These are phyloP conservation scores for Clistopyga incitator DNA, from an alignment of 2,888 invertebrate genomes.

Conservation along the genomic window DNA sequence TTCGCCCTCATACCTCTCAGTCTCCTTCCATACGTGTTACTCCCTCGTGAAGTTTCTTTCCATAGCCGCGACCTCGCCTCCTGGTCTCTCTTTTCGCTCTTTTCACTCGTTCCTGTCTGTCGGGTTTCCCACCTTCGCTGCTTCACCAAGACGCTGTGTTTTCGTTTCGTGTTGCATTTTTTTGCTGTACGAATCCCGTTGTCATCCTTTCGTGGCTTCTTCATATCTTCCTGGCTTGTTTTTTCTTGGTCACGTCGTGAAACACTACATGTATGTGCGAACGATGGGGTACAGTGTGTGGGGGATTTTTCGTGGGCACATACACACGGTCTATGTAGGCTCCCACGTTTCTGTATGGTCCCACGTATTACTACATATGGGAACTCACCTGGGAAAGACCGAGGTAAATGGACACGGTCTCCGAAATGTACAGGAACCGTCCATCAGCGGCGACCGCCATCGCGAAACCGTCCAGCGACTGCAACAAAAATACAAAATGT, in stretches of 20 bases:
- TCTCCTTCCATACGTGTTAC: constrained; percentile 68
- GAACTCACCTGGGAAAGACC: constrained; percentile 98
- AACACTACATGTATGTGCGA: constrained; percentile 8
- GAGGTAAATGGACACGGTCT: constrained; percentile 99
- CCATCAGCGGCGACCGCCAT: constrained; percentile 98
- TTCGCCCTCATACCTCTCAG: constrained; percentile 25
- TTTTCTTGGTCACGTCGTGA: constrained; percentile 12
- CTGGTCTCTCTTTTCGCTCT: constrained; percentile 29
- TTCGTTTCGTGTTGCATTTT: constrained; percentile 41
- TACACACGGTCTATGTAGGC: constrained; percentile 4
- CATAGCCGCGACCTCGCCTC: constrained; percentile 57
- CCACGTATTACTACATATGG: constrained; percentile 62
- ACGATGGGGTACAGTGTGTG: constrained; percentile 5
- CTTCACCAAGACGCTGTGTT: constrained; percentile 30
- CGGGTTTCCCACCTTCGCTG: constrained; percentile 23
- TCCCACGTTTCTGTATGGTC: constrained; percentile 53
- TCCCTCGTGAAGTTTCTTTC: constrained; percentile 62
- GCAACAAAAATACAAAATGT: constrained; percentile 82
- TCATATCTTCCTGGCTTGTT: constrained; percentile 11
- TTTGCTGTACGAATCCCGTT: constrained; percentile 5
- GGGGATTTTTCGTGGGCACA: not conserved
- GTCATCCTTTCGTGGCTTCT: not conserved
- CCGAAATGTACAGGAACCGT: constrained; percentile 99
- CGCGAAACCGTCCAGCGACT: constrained; percentile 99
- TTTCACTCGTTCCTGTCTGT: constrained; percentile 15